Evolutionary conservation across 2,888 invertebrate species (phyloP).

Genomic region (Gryllus longicercus): DNA sequence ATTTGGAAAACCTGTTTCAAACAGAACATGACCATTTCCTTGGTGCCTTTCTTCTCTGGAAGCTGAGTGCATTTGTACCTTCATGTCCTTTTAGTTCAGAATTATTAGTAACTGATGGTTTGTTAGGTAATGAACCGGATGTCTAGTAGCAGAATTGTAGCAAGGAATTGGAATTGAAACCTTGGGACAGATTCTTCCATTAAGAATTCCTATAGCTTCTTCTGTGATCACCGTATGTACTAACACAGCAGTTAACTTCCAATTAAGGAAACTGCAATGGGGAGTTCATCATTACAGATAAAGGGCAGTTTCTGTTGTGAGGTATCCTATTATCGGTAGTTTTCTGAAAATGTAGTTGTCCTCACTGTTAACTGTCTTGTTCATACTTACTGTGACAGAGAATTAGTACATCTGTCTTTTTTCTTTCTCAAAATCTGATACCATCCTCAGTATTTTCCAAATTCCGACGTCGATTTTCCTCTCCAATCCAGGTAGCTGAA

Average conservation of each 20-base stretch:
- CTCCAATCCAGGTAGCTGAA: neutral
- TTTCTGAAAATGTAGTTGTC: neutral
- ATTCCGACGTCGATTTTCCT: neutral
- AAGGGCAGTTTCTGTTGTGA: neutral
- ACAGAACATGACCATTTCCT: neutral
- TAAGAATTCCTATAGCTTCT: neutral
- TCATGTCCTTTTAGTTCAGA: neutral
- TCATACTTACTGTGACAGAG: slow-evolving; percentile 1
- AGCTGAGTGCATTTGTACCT: neutral
- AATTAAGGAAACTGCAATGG: slow-evolving; percentile 1
- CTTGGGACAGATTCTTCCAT: neutral
- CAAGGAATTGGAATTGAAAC: neutral
- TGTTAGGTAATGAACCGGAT: neutral
- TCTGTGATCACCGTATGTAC: neutral
- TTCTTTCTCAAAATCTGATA: neutral
- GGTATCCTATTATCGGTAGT: neutral
- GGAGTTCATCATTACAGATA: neutral
- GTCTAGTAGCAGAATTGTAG: neutral
- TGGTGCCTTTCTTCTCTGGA: neutral
- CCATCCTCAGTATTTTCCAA: neutral
- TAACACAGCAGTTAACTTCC: neutral
- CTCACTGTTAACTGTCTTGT: neutral
- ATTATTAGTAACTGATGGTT: neutral
- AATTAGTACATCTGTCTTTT: neutral
- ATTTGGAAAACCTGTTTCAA: neutral